phyloP scores from a whole-genome alignment of 2,888 invertebrate species.

The Colostygia pectinataria region DNA sequence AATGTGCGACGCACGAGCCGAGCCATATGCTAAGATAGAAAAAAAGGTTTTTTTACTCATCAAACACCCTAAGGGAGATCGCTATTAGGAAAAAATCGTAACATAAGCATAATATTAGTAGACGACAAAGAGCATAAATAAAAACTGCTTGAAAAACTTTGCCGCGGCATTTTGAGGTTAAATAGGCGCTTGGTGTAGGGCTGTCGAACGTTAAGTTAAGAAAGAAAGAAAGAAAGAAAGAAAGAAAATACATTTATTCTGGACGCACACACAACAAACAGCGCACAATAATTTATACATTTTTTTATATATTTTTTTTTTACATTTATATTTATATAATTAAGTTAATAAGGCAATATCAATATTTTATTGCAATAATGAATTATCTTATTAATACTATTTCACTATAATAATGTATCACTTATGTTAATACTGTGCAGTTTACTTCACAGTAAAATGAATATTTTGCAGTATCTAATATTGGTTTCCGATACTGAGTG shows the following conservation, averaged over 20 bases:
- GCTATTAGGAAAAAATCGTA: slow-evolving; percentile 70
- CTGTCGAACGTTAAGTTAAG: slow-evolving; percentile 2
- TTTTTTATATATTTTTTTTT: too few species aligned
- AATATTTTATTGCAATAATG: not conserved
- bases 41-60: slow-evolving; percentile 69
- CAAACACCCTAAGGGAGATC: slow-evolving; percentile 70
- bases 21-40: slow-evolving; percentile 66
- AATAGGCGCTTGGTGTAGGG: slow-evolving; percentile 48
- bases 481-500: too few species aligned
- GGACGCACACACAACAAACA: too few species aligned
- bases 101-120: slow-evolving; percentile 81
- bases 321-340: too few species aligned
- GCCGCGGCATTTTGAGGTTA: slow-evolving; percentile 66
- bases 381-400: too few species aligned
- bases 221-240: too few species aligned
- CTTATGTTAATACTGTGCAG: too few species aligned
- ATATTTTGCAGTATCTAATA: too few species aligned
- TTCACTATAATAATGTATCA: too few species aligned
- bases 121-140: slow-evolving; percentile 58
- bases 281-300: too few species aligned
- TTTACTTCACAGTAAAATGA: too few species aligned
- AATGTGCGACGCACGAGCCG: slow-evolving; percentile 78
- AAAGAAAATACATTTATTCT: too few species aligned
- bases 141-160: slow-evolving; percentile 67
- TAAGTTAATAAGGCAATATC: not conserved